Percentiles rank a stretch among this genome's conserved stretches.
Conservation (phyloP, 2,113 vertebrate species). For the Tringa solitaria region DNA sequence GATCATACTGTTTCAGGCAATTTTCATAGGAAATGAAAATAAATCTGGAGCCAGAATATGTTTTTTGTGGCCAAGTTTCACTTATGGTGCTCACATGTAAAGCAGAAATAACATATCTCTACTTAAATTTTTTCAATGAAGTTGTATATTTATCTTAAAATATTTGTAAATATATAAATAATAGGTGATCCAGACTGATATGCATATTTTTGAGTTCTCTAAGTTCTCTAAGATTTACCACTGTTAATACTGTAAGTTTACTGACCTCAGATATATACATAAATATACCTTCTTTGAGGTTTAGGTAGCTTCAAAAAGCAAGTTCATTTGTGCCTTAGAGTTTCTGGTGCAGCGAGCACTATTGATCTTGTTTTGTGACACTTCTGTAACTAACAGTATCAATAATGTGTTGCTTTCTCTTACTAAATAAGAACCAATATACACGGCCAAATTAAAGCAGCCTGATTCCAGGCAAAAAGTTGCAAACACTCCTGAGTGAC, state of each 20-base stretch:
- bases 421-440: background rate
- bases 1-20: background rate
- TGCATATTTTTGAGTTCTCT: background rate
- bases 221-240: background rate
- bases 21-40: background rate
- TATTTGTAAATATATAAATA: background rate
- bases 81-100: background rate
- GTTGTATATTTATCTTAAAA: background rate
- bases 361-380: background rate
- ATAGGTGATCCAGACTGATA: background rate
- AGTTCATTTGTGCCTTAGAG: background rate
- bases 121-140: background rate
- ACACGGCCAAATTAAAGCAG: background rate
- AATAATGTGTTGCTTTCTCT: background rate
- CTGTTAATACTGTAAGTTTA: background rate
- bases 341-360: background rate
- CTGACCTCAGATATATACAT: fast-evolving
- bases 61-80: background rate
- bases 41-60: background rate
- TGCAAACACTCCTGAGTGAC: background rate
- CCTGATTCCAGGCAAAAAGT: background rate
- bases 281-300: background rate
- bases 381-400: background rate
- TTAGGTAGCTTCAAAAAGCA: background rate
- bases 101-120: background rate